Base-by-base conservation (phyloP, 2,888 invertebrate genomes). In the Acrobeloides nanus region DNA sequence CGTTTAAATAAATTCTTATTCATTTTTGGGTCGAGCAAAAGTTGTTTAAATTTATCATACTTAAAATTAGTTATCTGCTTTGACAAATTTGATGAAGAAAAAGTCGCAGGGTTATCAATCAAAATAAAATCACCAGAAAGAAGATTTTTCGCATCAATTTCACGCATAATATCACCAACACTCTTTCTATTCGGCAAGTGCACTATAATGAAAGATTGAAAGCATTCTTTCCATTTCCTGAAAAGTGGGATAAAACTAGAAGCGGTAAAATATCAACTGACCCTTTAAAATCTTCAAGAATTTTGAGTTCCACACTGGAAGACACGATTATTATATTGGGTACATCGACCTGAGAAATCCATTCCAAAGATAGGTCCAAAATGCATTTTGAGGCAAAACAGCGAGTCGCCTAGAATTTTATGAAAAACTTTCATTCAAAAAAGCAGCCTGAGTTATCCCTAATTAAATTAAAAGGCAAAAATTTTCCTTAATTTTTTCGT, bases 151-250 rank as follows among this genome's bases (percentile, higher is more conserved):
- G 43, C 51, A 10, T 59, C 57, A 15, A 68, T 37, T 42, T 66
- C 64, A 23, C 68, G 46, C 39, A 68, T 41, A 18, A 60, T 54
- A 41, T 68, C 65, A 5, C 68, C 68, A 18, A 65, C 45, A 31
- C 51, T 64, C 15, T 37, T n/a, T 25, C 55, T 58, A 25, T 38
- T 35, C 29, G 51, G 15, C n/a, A 41, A 48, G n/a, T 10, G 5
- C 3, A 55, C 2, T 3, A 49, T 34, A 8, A 35, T 33, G 10
- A 51, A 6, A 7, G 26, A 8, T 18, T 46, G 34, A 6, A 55
- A 20, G 3, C 24, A 8, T 6, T 33, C 25, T 3, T 23, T 15
- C 54, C 52, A 55, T 27, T 51, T 51, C 20, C 55, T 51, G 31
- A 41, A 45, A 35, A 15, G n/a, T 44, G 10, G 6, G 8, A 31